phyloP scores from a whole-genome alignment of 1,140 invertebrate genomes.

The Drosophila bifasciata region DNA sequence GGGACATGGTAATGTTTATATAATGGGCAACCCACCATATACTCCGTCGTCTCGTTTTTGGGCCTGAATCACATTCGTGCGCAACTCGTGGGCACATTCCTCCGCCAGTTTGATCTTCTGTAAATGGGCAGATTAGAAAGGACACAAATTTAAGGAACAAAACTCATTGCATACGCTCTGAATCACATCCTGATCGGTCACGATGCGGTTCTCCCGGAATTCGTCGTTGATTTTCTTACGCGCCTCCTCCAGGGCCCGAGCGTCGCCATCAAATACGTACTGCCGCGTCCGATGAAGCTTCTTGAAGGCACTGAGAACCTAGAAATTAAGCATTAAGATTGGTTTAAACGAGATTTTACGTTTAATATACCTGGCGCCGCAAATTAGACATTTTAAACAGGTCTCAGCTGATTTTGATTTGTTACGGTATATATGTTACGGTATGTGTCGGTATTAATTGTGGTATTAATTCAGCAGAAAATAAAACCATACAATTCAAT shows the following conservation, averaged over 20 bases:
- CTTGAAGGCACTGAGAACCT: constrained; percentile 77
- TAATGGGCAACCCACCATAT: constrained; percentile 61
- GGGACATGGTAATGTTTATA: constrained; percentile 33
- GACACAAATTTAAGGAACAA: not conserved
- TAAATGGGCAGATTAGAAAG: not conserved
- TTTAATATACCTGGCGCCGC: constrained; percentile 55
- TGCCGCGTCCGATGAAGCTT: constrained; percentile 75
- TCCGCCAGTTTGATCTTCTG: constrained; percentile 75
- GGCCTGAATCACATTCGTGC: constrained; percentile 80
- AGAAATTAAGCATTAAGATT: not conserved
- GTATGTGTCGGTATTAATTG: too few species aligned
- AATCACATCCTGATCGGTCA: constrained; percentile 64
- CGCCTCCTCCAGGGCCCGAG: constrained; percentile 51
- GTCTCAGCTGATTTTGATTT: constrained; percentile 5
- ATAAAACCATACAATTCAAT: too few species aligned
- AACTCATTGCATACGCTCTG: constrained; percentile 54
- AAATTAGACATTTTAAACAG: constrained; percentile 65
- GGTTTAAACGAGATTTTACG: not conserved
- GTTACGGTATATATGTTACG: too few species aligned
- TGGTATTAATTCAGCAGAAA: too few species aligned
- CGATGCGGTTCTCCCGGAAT: constrained; percentile 66
- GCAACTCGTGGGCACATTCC: constrained; percentile 74
- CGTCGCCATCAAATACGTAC: constrained; percentile 71
- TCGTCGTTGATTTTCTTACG: constrained; percentile 72
- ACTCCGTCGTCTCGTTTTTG: constrained; percentile 60